phyloP scores from a whole-genome alignment of 2,113 vertebrate genomes.

The Pelodiscus sinensis region DNA sequence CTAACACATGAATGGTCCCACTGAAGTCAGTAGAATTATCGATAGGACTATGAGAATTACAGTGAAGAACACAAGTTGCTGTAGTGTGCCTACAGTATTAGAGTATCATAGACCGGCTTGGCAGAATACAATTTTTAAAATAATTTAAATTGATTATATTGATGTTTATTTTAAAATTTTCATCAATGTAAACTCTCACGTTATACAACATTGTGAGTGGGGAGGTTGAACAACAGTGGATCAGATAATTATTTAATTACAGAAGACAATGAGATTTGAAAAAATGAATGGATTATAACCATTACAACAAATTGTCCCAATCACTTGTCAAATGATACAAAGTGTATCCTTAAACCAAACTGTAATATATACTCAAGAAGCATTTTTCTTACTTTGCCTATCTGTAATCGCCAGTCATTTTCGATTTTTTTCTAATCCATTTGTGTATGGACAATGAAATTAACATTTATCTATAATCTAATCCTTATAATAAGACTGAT shows the following conservation, averaged over 20 bases:
- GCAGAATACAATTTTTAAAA: background rate
- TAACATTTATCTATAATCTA: background rate
- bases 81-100: background rate
- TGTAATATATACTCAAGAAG: background rate
- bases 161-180: background rate
- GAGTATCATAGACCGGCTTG: background rate
- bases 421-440: background rate
- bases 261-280: background rate
- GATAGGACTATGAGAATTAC: background rate
- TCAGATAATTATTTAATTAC: background rate
- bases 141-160: too few species aligned
- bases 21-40: background rate
- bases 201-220: background rate
- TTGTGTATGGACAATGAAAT: background rate
- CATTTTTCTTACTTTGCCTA: background rate
- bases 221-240: background rate
- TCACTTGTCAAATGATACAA: background rate
- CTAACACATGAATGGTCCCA: background rate
- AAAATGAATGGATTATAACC: background rate
- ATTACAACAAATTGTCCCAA: background rate
- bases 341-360: background rate
- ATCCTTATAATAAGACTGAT: background rate
- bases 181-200: background rate
- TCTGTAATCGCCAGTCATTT: background rate
- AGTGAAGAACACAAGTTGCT: background rate